These are phyloP conservation scores for Apotomis betuletana DNA, from an alignment of 2,888 invertebrate genomes.

Conservation along the genomic window DNA sequence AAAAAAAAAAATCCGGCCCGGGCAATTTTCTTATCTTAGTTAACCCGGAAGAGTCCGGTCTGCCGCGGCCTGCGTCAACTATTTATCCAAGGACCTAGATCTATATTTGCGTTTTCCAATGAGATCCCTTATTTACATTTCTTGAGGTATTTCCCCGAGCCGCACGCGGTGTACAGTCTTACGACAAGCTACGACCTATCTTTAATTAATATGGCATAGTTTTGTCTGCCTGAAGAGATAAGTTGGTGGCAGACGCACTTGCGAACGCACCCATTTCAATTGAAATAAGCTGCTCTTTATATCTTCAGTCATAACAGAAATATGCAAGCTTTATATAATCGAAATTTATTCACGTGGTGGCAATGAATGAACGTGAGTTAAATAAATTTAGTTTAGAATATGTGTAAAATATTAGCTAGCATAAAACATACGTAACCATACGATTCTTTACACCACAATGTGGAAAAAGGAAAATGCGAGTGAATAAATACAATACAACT, in stretches of 20 bases:
- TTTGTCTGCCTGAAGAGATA: no score
- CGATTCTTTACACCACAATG: no score
- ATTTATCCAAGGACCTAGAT: constrained; percentile 18
- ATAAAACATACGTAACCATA: no score
- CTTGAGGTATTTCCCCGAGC: neutral
- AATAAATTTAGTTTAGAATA: no score
- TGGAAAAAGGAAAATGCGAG: no score
- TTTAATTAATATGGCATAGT: no score
- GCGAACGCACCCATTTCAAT: neutral
- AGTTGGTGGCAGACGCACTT: neutral
- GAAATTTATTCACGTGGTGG: neutral
- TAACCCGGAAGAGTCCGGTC: neutral
- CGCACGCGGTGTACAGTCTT: neutral
- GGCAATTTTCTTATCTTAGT: constrained; percentile 1
- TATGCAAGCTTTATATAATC: neutral
- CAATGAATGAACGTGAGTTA: neutral
- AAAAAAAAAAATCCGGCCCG: no score
- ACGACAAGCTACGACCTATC: no score
- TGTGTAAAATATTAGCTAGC: no score
- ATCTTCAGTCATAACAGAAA: neutral
- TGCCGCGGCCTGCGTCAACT: neutral
- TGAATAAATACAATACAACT: no score
- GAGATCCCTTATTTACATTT: constrained; percentile 9
- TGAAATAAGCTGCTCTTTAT: neutral
- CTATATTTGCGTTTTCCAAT: constrained; percentile 14